Percentiles rank a stretch among this genome's conserved stretches.
Conservation (phyloP, 1,140 invertebrate genomes). For the Globodera rostochiensis region DNA sequence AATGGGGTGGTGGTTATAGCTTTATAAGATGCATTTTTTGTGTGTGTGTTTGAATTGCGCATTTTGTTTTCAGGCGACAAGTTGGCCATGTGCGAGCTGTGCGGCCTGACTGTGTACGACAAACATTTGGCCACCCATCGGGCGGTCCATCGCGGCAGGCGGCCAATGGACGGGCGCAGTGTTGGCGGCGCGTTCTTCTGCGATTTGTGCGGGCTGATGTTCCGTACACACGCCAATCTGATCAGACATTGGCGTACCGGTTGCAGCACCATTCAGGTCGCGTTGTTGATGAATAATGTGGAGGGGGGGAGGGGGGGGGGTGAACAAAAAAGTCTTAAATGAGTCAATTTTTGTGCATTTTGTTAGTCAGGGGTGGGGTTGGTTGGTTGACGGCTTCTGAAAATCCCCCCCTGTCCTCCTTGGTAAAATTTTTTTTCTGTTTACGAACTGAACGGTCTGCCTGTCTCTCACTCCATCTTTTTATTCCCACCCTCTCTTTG, state of each 20-base stretch:
- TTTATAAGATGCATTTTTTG: neutral
- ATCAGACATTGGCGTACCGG: conserved; percentile 58
- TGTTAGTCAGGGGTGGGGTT: too few relatives aligned
- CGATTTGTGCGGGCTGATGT: conserved; percentile 55
- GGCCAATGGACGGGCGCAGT: conserved; percentile 40
- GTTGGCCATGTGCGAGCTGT: conserved; percentile 40
- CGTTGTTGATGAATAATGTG: neutral
- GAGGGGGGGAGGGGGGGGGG: neutral
- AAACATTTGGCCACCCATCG: conserved; percentile 47
- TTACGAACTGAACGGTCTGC: too few relatives aligned
- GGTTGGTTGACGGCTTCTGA: too few relatives aligned
- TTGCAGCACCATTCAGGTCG: conserved; percentile 56
- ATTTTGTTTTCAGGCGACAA: conserved; percentile 6
- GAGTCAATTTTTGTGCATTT: neutral
- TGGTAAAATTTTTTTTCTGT: too few relatives aligned
- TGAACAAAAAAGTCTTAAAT: conserved; percentile 1
- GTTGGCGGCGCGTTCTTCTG: conserved; percentile 56
- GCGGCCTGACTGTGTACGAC: conserved; percentile 45
- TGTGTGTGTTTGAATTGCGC: neutral
- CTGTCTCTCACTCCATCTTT: too few relatives aligned
- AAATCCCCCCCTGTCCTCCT: too few relatives aligned
- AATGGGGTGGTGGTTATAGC: too few relatives aligned
- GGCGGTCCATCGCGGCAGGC: conserved; percentile 44
- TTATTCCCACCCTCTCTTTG: too few relatives aligned
- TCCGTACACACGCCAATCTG: conserved; percentile 55